phyloP scores from a whole-genome alignment of 2,797 vertebrate species.

The Phataginus tetradactyla region DNA sequence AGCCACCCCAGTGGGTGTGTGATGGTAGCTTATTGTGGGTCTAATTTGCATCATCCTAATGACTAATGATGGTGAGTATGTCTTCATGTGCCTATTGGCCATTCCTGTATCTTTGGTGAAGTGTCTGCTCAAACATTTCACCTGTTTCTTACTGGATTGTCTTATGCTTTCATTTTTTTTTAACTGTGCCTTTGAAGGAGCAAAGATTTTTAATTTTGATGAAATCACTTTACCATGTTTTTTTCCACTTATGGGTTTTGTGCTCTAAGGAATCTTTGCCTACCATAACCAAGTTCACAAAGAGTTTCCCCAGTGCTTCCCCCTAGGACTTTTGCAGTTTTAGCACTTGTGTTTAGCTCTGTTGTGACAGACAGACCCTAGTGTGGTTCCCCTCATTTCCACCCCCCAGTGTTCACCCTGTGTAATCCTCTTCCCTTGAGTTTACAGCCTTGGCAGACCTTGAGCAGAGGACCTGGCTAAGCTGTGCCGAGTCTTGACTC shows the following conservation, averaged over 20 bases:
- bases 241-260: neutral
- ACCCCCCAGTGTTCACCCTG: neutral
- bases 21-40: neutral
- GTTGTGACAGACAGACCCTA: neutral
- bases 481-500: neutral
- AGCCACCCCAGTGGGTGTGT: neutral
- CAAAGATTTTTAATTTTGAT: conserved; percentile 25
- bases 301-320: neutral
- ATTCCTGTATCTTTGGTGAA: conserved; percentile 9
- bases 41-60: neutral
- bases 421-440: neutral
- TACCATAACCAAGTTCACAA: neutral
- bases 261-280: conserved; percentile 32
- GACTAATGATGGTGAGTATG: neutral
- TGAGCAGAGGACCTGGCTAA: neutral
- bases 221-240: neutral
- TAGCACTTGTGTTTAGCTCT: neutral
- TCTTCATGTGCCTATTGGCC: conserved; percentile 1
- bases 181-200: conserved; percentile 12
- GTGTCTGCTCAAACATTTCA: neutral
- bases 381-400: neutral
- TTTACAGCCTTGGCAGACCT: conserved; percentile 34
- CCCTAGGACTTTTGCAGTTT: conserved; percentile 9
- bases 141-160: neutral
- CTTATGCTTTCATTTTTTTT: conserved; percentile 28